Conservation (phyloP, 2,797 vertebrate genomes). For the Xenentodon cancila region DNA sequence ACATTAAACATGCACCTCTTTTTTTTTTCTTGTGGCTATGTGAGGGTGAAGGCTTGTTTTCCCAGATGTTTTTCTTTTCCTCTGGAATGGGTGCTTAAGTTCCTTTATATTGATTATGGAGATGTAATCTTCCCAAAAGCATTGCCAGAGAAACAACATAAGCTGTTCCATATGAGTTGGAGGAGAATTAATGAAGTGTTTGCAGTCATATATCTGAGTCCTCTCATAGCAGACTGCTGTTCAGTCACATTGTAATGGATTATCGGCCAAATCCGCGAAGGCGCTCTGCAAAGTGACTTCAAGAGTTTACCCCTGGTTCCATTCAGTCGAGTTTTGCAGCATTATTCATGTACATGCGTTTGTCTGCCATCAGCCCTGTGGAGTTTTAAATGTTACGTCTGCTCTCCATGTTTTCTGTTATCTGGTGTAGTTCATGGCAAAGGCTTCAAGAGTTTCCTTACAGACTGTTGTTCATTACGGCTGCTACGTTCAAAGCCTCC, state of each 20-base stretch:
- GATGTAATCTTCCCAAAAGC: slow-evolving; percentile 80
- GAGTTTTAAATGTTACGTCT: no score
- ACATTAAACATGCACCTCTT: slow-evolving; percentile 27
- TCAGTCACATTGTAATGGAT: slow-evolving; percentile 32
- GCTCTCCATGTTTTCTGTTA: no score
- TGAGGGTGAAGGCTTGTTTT: slow-evolving; percentile 42
- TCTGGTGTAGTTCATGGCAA: no score
- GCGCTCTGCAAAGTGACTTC: slow-evolving; percentile 11
- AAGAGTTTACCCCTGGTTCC: background rate
- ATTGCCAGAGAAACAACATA: slow-evolving; percentile 62
- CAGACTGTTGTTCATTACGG: no score
- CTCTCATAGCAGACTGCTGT: slow-evolving; percentile 34
- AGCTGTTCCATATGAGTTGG: slow-evolving; percentile 64
- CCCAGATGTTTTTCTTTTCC: slow-evolving; percentile 35
- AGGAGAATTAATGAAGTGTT: slow-evolving; percentile 58
- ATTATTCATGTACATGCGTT: slow-evolving; percentile 4
- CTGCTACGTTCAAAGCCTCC: background rate
- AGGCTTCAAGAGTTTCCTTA: no score
- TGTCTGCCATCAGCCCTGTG: background rate
- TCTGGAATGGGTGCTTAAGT: slow-evolving; percentile 40
- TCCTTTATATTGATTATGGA: slow-evolving; percentile 79
- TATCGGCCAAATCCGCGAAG: slow-evolving; percentile 23
- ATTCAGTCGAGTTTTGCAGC: background rate
- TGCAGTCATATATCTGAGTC: slow-evolving; percentile 47
- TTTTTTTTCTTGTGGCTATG: slow-evolving; percentile 18